Evolutionary conservation across 1,140 invertebrate genomes (phyloP), one percentile per base, ranked within the genome.

Genomic region (Orchesella cincta): DNA sequence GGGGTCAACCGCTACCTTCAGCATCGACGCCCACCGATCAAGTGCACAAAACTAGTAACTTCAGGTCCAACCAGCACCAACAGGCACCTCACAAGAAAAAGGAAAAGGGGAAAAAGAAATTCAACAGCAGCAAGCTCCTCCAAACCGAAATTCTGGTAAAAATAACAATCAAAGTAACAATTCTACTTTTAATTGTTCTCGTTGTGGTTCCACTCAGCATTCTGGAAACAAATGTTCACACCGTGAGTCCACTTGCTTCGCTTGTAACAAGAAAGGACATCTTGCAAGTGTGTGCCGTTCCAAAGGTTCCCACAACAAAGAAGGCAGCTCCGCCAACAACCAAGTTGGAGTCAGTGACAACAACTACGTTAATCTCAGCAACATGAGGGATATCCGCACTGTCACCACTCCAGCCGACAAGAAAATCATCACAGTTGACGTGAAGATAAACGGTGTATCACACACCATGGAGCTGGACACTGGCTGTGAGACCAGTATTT

Each of bases 391-490:
- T n/a, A n/a, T n/a, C n/a, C n/a, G n/a, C 28, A 3, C 36, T 35
- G 16, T 18, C n/a, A 29, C 26, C 3, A 28, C 18, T 2, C 12
- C 14, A 35, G 26, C 23, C 5, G 29, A 73, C 12, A 28, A 73
- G 5, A 23, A 51, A 2, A 34, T 3, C 2, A 73, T 73, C 71
- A 73, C 20, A 3, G 26, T 73, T 1, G 18, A 2, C 1, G 71
- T 73, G 18, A 51, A 73, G 29, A 31, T 73, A 20, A 29, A 26
- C 35, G 71, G 71, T 5, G 36, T 73, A 23, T 35, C 12, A 23
- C 71, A 73, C 29, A 23, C 14, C 14, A 73, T 73, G 71, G 71
- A 73, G 29, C 46, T 14, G 35, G 71, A 73, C 23, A n/a, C 71
- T 14, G 71, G 34, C 16, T 73, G 71, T 51, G 8, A 73, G 29